Base-by-base conservation (phyloP, 2,113 vertebrate species). In the Apodemus sylvaticus region DNA sequence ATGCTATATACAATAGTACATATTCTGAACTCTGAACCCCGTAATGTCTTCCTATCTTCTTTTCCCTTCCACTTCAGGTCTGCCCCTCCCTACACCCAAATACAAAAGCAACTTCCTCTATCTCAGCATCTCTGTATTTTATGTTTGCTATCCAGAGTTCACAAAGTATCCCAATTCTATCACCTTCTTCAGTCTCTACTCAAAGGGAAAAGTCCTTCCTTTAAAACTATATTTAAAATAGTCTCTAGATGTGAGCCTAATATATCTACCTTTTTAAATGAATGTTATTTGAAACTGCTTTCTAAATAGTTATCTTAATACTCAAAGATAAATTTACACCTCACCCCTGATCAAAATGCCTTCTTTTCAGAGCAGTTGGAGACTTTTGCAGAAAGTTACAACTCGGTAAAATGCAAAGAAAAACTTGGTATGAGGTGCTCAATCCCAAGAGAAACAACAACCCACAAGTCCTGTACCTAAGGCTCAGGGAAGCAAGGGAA, bases 1-100 rank as follows among this genome's bases (percentile, higher is more conserved):
- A 81, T n/a, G 13, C 10, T 36, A 7, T 39, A 51, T 34, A 60
- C 74, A 22, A 42, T 74, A 26, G 29, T 85, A 24, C 0, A 45
- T 78, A 51, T 66, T 39, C 78, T 68, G 42, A 76, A 19, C 6
- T 39, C 74, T 78, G 51, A 66, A 26, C 4, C 26, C 14, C 55
- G 3, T 31, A 78, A 2, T 53, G 7, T n/a, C 29, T 90, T 45
- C 6, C 34, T 5, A 74, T 6, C 68, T 24, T 68, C 1, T 48
- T 42, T 55, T 39, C 29, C 51, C 1, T 16, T 53, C 10, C 42
- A 24, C 22, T n/a, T 53, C 8, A n/a, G 48, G 19, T 55, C 19
- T 31, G 9, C 14, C 58, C 62, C 13, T 3, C n/a, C 24, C 10
- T 5, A 8, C 6, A 1, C 1, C 1, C 42, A 2, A 42, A 45